Conservation (phyloP, 2,888 invertebrate genomes). For the Cryptophagus acutangulus region DNA sequence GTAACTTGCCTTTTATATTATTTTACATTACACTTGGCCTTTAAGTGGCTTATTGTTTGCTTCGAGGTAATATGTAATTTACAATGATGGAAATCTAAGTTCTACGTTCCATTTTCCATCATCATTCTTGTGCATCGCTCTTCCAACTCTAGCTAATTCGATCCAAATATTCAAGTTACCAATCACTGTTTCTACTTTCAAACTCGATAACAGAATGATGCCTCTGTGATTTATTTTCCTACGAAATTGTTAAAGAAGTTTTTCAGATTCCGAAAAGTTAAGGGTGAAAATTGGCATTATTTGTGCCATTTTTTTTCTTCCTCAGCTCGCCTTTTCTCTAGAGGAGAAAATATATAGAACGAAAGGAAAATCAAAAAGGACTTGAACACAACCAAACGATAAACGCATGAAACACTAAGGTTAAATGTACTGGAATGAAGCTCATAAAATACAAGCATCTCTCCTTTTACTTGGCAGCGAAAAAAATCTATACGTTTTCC, state of each 20-base stretch:
- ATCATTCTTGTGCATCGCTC: too few relatives aligned
- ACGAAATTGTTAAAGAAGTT: constrained; percentile 4
- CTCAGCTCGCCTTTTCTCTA: constrained; percentile 1
- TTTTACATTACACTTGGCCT: too few relatives aligned
- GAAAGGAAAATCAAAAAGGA: constrained; percentile 24
- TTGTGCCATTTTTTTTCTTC: constrained; percentile 13
- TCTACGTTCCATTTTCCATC: too few relatives aligned
- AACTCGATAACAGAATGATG: too few relatives aligned
- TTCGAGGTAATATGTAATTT: too few relatives aligned
- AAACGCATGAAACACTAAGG: constrained; percentile 32
- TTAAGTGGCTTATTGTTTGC: too few relatives aligned
- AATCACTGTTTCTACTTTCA: too few relatives aligned
- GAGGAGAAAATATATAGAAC: constrained; percentile 28
- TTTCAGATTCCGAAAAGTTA: constrained; percentile 13
- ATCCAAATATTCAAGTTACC: too few relatives aligned
- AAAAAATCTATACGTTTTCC: constrained; percentile 1
- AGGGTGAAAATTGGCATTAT: constrained; percentile 26
- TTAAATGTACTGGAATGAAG: constrained; percentile 36
- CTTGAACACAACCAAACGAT: constrained; percentile 29
- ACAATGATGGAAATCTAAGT: too few relatives aligned
- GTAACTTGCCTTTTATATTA: too few relatives aligned
- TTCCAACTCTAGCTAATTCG: too few relatives aligned
- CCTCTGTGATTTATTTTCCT: not conserved
- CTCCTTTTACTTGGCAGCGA: constrained; percentile 5
- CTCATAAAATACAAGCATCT: constrained; percentile 20